Conservation (phyloP, 2,888 invertebrate species). For the Eurois occulta region DNA sequence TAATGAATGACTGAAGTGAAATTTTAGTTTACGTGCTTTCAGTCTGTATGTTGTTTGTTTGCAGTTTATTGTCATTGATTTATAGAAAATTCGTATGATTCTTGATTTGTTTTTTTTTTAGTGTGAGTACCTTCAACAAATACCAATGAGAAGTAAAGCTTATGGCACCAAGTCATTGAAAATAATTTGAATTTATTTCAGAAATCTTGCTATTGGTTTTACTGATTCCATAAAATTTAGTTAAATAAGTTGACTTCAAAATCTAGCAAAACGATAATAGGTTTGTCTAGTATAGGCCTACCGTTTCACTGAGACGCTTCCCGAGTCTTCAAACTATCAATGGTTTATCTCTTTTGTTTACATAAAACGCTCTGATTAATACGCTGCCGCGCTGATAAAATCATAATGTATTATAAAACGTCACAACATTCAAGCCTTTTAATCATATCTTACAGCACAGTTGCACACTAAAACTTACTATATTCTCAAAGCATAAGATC, state of each 20-base stretch:
- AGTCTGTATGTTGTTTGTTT: background rate
- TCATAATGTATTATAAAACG: slow-evolving; percentile 41
- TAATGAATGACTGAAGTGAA: background rate
- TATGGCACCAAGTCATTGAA: background rate
- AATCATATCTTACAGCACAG: background rate
- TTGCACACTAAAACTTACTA: background rate
- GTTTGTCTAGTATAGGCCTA: background rate
- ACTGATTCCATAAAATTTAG: background rate
- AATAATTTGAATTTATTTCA: background rate
- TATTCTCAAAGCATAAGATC: background rate
- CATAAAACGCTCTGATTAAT: slow-evolving; percentile 46
- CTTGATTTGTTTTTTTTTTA: background rate
- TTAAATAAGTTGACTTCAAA: background rate
- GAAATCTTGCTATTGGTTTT: background rate
- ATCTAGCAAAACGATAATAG: background rate
- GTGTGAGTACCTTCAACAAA: background rate
- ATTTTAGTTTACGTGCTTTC: background rate
- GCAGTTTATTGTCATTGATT: background rate
- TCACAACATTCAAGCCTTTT: slow-evolving; percentile 37
- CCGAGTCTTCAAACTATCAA: background rate
- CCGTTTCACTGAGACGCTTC: background rate
- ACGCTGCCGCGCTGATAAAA: slow-evolving; percentile 37
- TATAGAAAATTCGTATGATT: background rate
- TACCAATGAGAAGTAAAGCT: background rate
- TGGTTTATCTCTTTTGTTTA: slow-evolving; percentile 18